Base-by-base conservation (phyloP, 2,797 vertebrate genomes). In the Manis javanica region DNA sequence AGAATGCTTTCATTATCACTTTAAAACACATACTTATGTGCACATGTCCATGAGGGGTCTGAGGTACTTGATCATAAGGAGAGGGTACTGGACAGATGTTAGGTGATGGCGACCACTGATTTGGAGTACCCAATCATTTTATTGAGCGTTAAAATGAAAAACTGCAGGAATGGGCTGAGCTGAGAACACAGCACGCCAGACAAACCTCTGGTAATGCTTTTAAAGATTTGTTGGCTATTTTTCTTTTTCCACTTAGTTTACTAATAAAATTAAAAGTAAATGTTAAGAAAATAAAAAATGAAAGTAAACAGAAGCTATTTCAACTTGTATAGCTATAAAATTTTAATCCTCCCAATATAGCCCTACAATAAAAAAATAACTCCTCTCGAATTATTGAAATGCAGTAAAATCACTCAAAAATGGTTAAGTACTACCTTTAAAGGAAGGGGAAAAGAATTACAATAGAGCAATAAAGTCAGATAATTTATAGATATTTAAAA, bases 211-310 rank as follows among this genome's bases (percentile, higher is more conserved):
- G 46, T 74, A 39, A 46, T 61, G 61, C 39, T 57, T 86, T 85
- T 18, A 77, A 94, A 81, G 11, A 74, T n/a, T 31, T n/a, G 34
- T 37, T 71, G 49, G 14, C 49, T 91, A 9, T n/a, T 91, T 90
- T 96, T 74, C 46, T 24, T 26, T 57, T 77, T 92, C 37, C 64
- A 2, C 34, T 69, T 77, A 69, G 64, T 74, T 94, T 88, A 55
- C 53, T 87, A 86, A 90, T 16, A 90, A 63, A 81, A 75, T 81
- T 69, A 75, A 83, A 91, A 90, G 14, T 34, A 87, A 90, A 26
- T 53, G 24, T 94, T 71, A 79, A 46, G 10, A 46, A 46, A 46
- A 46, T 46, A 46, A 46, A 46, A 46, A 46, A 46, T 46, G 46
- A 46, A 46, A 46, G 46, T 46, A 46, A 46, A 46, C 46, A 21